phyloP scores from a whole-genome alignment of 2,797 vertebrate genomes.

The Garrulus glandarius region DNA sequence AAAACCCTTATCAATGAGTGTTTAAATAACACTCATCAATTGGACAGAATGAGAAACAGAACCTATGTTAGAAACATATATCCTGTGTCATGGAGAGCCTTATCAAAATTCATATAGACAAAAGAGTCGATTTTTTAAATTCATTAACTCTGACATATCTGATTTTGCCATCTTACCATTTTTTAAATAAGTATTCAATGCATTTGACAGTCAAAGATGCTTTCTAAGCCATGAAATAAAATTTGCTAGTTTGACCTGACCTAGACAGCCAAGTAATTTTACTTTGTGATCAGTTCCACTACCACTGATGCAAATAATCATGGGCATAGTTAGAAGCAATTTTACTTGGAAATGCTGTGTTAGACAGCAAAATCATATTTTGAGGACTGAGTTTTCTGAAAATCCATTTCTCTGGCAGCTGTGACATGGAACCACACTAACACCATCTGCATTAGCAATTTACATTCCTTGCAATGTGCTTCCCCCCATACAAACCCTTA shows the following conservation, averaged over 20 bases:
- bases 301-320: neutral
- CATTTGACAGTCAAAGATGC: neutral
- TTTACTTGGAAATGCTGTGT: neutral
- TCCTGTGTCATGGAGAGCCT: neutral
- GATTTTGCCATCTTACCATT: neutral
- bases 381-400: neutral
- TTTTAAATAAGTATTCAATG: neutral
- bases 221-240: slow-evolving; percentile 10
- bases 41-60: neutral
- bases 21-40: neutral
- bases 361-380: neutral
- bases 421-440: neutral
- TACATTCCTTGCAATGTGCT: neutral
- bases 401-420: neutral
- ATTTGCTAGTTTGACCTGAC: neutral
- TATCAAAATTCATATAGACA: neutral
- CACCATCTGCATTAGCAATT: neutral
- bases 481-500: neutral
- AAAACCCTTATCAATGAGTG: neutral
- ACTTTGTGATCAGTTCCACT: neutral
- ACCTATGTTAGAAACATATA: neutral
- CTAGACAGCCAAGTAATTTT: neutral
- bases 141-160: neutral
- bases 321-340: neutral
- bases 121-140: neutral